Evolutionary conservation across 1,140 invertebrate species (phyloP).

Genomic region (Muscidifurax raptorellus): DNA sequence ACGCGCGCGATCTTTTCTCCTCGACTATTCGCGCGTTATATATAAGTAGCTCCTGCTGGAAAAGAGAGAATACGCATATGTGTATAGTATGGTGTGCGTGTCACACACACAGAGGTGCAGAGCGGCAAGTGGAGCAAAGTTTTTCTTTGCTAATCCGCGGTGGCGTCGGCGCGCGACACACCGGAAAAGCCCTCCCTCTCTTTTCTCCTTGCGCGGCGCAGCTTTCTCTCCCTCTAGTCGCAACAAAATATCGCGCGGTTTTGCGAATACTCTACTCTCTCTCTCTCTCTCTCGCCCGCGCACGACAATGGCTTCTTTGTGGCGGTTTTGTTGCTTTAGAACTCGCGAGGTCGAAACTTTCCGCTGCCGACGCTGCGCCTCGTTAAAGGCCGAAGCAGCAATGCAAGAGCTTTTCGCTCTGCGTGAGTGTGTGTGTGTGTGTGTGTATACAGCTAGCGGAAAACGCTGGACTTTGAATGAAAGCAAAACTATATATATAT

Average conservation of each 20-base stretch:
- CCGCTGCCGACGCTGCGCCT: not conserved
- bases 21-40: too few species aligned
- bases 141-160: conserved; percentile 28
- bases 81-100: too few species aligned
- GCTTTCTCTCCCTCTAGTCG: not conserved
- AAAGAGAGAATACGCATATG: too few species aligned
- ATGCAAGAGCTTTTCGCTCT: conserved; percentile 26
- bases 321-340: conserved; percentile 29
- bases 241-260: conserved; percentile 33
- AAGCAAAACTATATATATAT: not conserved
- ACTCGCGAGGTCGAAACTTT: conserved; percentile 37
- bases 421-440: too few species aligned
- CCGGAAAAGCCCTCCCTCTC: not conserved
- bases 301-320: conserved; percentile 46
- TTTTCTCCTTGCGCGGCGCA: not conserved
- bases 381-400: conserved; percentile 38
- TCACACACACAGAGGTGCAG: not conserved
- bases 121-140: conserved; percentile 7
- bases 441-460: not conserved
- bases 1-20: too few species aligned
- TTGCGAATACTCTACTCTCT: not conserved
- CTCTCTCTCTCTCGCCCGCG: too few species aligned
- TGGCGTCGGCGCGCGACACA: not conserved
- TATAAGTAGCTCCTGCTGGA: too few species aligned
- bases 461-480: conserved; percentile 42